phyloP scores from a whole-genome alignment of 2,113 vertebrate genomes.

The Procavia capensis region DNA sequence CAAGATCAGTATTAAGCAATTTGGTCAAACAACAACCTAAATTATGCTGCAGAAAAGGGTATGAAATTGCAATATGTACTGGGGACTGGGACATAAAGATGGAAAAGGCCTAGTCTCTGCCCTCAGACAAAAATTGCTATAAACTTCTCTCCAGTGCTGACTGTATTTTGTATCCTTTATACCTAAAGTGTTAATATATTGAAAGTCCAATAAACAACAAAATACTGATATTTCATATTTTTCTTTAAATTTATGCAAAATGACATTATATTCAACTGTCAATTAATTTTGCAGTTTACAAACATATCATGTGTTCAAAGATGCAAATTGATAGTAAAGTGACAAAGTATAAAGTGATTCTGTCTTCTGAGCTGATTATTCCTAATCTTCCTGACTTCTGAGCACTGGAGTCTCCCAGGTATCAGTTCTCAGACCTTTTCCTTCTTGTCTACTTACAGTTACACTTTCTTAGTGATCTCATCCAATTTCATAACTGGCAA shows the following conservation, averaged over 20 bases:
- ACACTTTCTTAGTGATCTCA: background rate
- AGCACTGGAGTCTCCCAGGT: background rate
- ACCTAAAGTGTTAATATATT: background rate
- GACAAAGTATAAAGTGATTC: background rate
- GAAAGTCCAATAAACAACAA: background rate
- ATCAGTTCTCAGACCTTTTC: slow-evolving; percentile 47
- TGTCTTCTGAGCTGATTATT: background rate
- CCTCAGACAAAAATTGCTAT: background rate
- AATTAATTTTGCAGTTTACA: slow-evolving; percentile 13
- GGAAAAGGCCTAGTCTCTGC: background rate
- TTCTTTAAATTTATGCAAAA: background rate
- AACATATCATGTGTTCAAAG: slow-evolving; percentile 12
- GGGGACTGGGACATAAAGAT: background rate
- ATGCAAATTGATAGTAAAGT: background rate
- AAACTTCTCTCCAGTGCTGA: background rate
- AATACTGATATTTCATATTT: background rate
- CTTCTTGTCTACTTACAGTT: slow-evolving; percentile 1
- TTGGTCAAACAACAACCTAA: background rate
- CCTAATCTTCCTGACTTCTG: background rate
- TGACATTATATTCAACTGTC: background rate
- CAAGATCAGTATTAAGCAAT: background rate
- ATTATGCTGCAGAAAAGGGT: background rate
- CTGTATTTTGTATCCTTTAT: background rate
- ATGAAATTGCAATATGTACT: background rate
- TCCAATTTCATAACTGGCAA: background rate